Evolutionary conservation across 1,140 invertebrate species (phyloP).

Genomic region (Aleiodes sp.): DNA sequence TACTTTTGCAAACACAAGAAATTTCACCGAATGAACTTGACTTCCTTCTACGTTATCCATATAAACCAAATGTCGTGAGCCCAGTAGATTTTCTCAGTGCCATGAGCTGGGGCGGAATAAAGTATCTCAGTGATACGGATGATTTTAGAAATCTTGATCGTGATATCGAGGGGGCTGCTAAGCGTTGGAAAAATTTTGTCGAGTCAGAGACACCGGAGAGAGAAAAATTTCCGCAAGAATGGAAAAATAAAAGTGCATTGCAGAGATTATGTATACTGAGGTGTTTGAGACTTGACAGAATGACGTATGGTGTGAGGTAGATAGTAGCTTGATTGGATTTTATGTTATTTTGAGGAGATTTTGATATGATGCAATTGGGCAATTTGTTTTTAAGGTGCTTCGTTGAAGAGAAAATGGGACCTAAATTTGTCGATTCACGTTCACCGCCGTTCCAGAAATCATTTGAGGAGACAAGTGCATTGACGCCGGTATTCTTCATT

Average conservation of each 20-base stretch:
- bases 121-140: conserved; percentile 78
- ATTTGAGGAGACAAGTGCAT: conserved; percentile 84
- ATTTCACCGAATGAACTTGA: conserved; percentile 81
- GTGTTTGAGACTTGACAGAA: conserved; percentile 88
- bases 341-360: neutral
- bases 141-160: conserved; percentile 89
- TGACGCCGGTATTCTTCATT: conserved; percentile 93
- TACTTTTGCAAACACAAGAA: conserved; percentile 73
- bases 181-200: conserved; percentile 92
- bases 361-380: neutral
- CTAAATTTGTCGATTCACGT: conserved; percentile 82
- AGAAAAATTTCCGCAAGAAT: conserved; percentile 95
- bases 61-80: conserved; percentile 71
- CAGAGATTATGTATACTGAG: conserved; percentile 93
- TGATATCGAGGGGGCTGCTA: conserved; percentile 91
- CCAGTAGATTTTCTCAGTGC: conserved; percentile 89
- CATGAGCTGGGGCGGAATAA: conserved; percentile 87
- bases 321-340: too few relatives aligned
- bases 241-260: conserved; percentile 91
- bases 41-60: conserved; percentile 86
- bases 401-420: conserved; percentile 87
- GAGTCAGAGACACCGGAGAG: conserved; percentile 91
- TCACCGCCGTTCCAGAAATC: conserved; percentile 85
- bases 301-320: conserved; percentile 76
- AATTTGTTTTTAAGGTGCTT: conserved; percentile 68